Percentiles rank a stretch among this genome's conserved stretches.
phyloP scores from a whole-genome alignment of 2,797 vertebrate species.

The Pipistrellus pygmaeus region DNA sequence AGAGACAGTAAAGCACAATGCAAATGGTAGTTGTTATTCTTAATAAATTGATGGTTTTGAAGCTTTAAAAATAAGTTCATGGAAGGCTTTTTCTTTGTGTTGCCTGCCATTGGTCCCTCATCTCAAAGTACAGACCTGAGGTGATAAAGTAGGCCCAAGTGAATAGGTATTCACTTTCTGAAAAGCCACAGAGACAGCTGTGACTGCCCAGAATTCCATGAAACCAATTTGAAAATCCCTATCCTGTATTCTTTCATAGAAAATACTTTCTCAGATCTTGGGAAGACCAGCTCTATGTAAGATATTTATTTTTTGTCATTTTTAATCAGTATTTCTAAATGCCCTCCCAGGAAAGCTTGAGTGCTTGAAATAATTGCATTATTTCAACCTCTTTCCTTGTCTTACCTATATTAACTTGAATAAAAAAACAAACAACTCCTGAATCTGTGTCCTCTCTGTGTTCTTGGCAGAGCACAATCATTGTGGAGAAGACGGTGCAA shows the following conservation, averaged over 20 bases:
- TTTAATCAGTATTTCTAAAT: background rate
- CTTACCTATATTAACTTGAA: background rate
- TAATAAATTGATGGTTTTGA: constrained; percentile 7
- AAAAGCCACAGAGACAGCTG: background rate
- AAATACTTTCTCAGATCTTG: background rate
- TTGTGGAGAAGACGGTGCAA: constrained; percentile 98
- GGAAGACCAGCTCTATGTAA: background rate
- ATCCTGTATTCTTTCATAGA: background rate
- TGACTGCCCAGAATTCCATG: background rate
- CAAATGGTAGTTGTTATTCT: constrained; percentile 41
- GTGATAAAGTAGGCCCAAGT: background rate
- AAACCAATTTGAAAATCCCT: constrained; percentile 20
- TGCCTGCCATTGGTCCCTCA: background rate
- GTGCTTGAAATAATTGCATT: background rate
- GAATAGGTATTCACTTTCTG: background rate
- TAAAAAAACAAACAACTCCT: background rate
- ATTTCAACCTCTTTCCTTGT: background rate
- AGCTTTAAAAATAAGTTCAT: constrained; percentile 20
- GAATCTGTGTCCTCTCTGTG: constrained; percentile 16
- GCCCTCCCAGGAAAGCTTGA: background rate
- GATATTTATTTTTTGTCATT: background rate
- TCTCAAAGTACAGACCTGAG: background rate
- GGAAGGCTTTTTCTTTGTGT: background rate
- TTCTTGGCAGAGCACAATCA: constrained; percentile 94
- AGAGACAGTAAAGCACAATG: background rate